phyloP scores from a whole-genome alignment of 1,140 invertebrate genomes.

The Trialeurodes vaporariorum region DNA sequence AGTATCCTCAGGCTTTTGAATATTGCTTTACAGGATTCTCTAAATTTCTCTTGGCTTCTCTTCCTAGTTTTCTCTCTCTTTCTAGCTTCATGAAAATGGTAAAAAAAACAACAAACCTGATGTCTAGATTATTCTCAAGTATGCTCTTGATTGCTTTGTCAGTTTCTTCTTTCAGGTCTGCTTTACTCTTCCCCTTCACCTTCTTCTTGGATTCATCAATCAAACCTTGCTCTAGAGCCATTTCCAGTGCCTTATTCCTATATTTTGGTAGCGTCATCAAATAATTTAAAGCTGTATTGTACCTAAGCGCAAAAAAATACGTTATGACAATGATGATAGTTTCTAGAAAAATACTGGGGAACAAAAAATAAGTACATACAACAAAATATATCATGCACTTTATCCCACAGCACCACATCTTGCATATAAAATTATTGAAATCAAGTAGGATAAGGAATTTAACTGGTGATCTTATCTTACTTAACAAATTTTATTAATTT shows the following conservation, averaged over 20 bases:
- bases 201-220: slow-evolving; percentile 41
- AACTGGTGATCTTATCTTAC: too few species aligned
- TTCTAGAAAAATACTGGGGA: neutral
- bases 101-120: slow-evolving; percentile 45
- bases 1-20: too few species aligned
- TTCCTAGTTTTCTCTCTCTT: too few species aligned
- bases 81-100: too few species aligned
- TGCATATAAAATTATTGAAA: too few species aligned
- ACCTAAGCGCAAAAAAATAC: slow-evolving; percentile 30
- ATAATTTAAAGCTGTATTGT: slow-evolving; percentile 75
- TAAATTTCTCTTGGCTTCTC: too few species aligned
- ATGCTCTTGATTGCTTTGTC: slow-evolving; percentile 60
- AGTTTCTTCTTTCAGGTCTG: slow-evolving; percentile 64
- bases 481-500: too few species aligned
- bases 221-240: slow-evolving; percentile 61
- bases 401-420: neutral
- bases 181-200: slow-evolving; percentile 46
- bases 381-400: neutral
- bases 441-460: too few species aligned
- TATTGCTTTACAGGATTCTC: too few species aligned
- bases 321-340: neutral
- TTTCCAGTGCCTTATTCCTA: slow-evolving; percentile 64
- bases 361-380: neutral
- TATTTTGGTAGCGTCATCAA: slow-evolving; percentile 80
- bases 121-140: slow-evolving; percentile 82